These are phyloP conservation scores for Dromococcyx pavoninus DNA, from an alignment of 2,797 vertebrate genomes.

Conservation along the genomic window DNA sequence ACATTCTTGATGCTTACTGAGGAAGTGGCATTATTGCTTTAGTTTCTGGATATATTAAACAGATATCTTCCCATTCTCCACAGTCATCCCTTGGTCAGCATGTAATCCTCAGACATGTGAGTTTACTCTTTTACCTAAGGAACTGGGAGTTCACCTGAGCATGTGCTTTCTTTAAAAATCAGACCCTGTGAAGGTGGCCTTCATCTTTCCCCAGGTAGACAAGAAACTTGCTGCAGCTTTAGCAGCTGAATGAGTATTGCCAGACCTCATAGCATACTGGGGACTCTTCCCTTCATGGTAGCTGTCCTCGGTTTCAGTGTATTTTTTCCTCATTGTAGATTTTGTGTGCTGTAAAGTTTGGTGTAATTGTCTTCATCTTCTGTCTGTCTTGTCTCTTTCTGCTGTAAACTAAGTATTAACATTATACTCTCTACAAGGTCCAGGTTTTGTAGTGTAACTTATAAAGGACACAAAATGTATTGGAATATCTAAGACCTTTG, in stretches of 20 bases:
- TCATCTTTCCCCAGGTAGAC: not conserved
- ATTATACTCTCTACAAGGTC: not conserved
- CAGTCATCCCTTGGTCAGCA: not conserved
- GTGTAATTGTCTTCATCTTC: not conserved
- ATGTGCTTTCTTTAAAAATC: not conserved
- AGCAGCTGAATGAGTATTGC: not conserved
- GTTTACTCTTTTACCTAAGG: not conserved
- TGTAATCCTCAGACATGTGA: not conserved
- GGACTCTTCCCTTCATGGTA: not conserved
- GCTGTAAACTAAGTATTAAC: not conserved
- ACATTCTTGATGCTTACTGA: not conserved
- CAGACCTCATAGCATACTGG: fast-evolving
- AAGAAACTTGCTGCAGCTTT: not conserved
- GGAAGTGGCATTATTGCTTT: not conserved
- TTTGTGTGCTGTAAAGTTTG: not conserved
- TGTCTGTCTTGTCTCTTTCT: not conserved
- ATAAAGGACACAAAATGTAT: not conserved
- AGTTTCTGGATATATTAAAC: not conserved
- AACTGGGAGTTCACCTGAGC: not conserved
- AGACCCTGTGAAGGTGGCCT: not conserved
- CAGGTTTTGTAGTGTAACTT: not conserved
- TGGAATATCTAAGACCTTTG: not conserved
- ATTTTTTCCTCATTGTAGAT: not conserved
- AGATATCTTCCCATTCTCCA: not conserved
- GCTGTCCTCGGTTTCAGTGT: not conserved